phyloP scores from a whole-genome alignment of 2,113 vertebrate genomes.

The Syngnathus floridae region DNA sequence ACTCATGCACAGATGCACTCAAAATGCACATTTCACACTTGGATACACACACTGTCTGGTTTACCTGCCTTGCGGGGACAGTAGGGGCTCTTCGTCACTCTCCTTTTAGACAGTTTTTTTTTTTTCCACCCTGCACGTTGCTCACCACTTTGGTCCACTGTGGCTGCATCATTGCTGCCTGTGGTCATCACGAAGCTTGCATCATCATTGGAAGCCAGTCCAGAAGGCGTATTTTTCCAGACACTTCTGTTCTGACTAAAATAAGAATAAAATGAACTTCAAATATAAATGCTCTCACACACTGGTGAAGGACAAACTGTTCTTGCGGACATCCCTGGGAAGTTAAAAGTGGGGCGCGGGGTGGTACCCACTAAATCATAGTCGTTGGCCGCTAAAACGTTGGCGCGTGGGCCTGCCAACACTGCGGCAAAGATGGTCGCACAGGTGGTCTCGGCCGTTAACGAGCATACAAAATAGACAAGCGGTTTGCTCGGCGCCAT shows the following conservation, averaged over 20 bases:
- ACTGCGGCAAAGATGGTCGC: constrained; percentile 54
- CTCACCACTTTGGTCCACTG: background rate
- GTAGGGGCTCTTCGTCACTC: background rate
- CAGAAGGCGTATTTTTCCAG: too few relatives aligned
- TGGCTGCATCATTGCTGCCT: background rate
- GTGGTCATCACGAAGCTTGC: background rate
- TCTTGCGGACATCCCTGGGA: constrained; percentile 9
- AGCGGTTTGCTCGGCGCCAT: constrained; percentile 35
- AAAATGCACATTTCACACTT: constrained; percentile 56
- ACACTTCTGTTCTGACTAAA: too few relatives aligned
- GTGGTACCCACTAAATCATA: background rate
- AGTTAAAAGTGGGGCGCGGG: background rate
- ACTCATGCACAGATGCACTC: constrained; percentile 46
- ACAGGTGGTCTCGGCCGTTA: constrained; percentile 55
- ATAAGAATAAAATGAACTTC: too few relatives aligned
- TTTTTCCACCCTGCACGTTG: background rate
- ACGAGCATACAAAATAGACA: constrained; percentile 40
- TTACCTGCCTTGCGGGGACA: background rate
- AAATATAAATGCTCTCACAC: too few relatives aligned
- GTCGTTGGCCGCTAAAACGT: background rate
- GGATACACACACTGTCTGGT: constrained; percentile 22
- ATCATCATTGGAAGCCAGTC: too few relatives aligned
- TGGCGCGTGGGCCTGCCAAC: constrained; percentile 3
- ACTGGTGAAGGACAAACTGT: background rate
- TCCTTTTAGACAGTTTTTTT: background rate